Evolutionary conservation across 2,113 vertebrate species (phyloP).

Genomic region (Lophotis ruficrista): DNA sequence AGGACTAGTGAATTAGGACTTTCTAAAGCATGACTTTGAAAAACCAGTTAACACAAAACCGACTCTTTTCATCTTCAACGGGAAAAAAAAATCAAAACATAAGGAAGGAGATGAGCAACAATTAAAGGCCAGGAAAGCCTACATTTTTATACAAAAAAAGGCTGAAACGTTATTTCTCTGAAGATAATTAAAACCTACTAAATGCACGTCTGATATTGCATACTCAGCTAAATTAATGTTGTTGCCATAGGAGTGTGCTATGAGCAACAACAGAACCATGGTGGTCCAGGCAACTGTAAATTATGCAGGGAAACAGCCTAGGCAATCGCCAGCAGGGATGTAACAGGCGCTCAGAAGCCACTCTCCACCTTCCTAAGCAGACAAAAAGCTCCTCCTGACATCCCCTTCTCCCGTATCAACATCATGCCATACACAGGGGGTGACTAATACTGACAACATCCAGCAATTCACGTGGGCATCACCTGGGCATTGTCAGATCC

Average conservation of each 20-base stretch:
- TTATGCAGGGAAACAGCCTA: rapidly evolving
- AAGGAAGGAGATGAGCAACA: not conserved
- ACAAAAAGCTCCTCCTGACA: rapidly evolving
- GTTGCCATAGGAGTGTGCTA: not conserved
- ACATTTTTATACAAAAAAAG: not conserved
- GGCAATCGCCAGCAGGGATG: not conserved
- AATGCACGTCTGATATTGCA: not conserved
- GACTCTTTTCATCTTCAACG: not conserved
- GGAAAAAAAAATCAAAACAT: not conserved
- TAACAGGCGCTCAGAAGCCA: not conserved
- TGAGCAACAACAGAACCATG: not conserved
- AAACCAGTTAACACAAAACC: not conserved
- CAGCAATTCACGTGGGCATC: not conserved
- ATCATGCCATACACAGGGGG: not conserved
- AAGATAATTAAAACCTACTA: not conserved
- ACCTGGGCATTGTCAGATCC: not conserved
- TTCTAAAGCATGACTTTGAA: not conserved
- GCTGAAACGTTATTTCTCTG: not conserved
- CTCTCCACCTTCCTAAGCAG: not conserved
- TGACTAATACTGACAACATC: not conserved
- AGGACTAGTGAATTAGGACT: not conserved
- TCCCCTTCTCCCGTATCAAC: not conserved
- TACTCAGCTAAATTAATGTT: not conserved
- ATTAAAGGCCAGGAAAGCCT: not conserved
- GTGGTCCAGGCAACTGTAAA: not conserved